phyloP scores from a whole-genome alignment of 1,140 invertebrate species.

The Cecropterus lyciades region DNA sequence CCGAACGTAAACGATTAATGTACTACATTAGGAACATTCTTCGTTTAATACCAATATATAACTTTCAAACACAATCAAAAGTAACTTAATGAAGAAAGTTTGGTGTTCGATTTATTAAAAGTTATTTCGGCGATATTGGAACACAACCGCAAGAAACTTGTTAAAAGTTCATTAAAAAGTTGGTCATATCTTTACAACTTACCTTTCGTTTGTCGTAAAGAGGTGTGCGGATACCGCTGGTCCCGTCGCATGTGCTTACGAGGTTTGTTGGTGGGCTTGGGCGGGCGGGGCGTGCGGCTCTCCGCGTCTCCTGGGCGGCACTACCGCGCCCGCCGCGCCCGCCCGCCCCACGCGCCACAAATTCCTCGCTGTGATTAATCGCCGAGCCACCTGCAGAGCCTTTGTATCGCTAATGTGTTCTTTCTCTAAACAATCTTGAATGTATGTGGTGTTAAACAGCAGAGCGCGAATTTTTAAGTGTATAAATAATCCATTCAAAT shows the following conservation, averaged over 20 bases:
- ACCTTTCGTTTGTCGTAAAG: conserved; percentile 41
- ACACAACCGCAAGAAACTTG: conserved; percentile 4
- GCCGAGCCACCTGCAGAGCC: conserved; percentile 79
- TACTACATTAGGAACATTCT: no score
- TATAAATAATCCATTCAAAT: background rate
- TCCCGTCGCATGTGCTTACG: conserved; percentile 42
- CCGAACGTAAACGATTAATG: no score
- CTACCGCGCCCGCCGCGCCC: conserved; percentile 67
- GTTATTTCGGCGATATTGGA: background rate
- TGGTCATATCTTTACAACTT: conserved; percentile 25
- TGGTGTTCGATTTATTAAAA: background rate
- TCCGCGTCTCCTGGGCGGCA: conserved; percentile 61
- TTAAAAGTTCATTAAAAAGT: conserved; percentile 16
- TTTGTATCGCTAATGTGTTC: conserved; percentile 74
- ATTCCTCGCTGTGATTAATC: conserved; percentile 76
- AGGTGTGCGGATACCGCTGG: conserved; percentile 29
- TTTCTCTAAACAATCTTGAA: conserved; percentile 64
- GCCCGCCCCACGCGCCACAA: conserved; percentile 56
- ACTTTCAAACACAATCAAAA: background rate
- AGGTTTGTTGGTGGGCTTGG: conserved; percentile 36
- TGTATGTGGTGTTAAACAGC: conserved; percentile 26
- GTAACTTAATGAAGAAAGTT: conserved; percentile 2
- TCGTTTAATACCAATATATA: background rate
- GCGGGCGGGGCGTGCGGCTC: conserved; percentile 59
- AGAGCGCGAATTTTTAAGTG: conserved; percentile 17